Evolutionary conservation across 2,888 invertebrate species (phyloP).

Genomic region (Candidula unifasciata): DNA sequence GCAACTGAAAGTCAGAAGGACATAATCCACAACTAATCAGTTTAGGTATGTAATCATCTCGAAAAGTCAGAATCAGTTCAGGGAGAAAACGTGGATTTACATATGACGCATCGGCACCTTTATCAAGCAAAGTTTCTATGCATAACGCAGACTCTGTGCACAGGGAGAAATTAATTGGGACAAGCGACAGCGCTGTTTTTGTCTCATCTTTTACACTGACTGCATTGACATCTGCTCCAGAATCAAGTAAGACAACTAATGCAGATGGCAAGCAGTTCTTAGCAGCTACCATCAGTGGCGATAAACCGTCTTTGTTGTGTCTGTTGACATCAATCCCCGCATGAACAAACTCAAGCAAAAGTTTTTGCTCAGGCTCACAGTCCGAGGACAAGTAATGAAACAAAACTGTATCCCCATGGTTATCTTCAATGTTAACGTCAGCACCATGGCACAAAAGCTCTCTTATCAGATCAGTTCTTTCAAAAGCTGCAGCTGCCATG

Average conservation of each 20-base stretch:
- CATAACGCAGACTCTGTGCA: not conserved
- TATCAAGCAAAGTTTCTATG: not conserved
- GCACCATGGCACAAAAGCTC: not conserved
- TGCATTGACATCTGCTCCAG: conserved; percentile 10
- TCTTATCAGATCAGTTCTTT: not conserved
- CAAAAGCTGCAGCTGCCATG: not conserved
- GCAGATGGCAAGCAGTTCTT: not conserved
- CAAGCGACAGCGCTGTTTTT: conserved; percentile 26
- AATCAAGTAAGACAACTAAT: not conserved
- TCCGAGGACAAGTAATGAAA: not conserved
- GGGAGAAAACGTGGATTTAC: not conserved
- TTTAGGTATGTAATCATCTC: not conserved
- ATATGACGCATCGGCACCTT: conserved; percentile 14
- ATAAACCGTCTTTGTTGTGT: conserved; percentile 4
- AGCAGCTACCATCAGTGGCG: conserved; percentile 6
- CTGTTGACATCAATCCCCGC: not conserved
- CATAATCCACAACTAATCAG: conserved; percentile 14
- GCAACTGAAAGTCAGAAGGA: not conserved
- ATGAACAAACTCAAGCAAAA: too few species aligned
- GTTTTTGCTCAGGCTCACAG: too few species aligned
- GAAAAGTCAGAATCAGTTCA: not conserved
- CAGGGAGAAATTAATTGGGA: not conserved
- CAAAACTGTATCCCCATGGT: not conserved
- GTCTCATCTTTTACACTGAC: not conserved
- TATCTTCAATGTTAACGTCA: not conserved